These are phyloP conservation scores for Malurus leucopterus DNA, from an alignment of 2,797 vertebrate species.

Conservation along the genomic window DNA sequence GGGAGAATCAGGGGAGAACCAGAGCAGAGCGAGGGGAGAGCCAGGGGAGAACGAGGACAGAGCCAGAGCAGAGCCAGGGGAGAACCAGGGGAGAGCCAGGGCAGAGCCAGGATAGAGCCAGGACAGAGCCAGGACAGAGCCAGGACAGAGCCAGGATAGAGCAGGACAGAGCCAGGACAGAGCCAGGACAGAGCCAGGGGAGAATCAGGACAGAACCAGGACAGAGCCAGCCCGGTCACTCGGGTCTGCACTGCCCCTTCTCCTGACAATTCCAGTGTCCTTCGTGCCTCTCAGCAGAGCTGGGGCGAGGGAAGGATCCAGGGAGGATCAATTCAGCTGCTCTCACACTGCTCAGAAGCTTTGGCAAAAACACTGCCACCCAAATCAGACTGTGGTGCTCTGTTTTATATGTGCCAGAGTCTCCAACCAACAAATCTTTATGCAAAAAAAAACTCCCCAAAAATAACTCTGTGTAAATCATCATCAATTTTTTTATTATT, in stretches of 20 bases:
- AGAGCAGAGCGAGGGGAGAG: too few relatives aligned
- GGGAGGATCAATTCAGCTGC: not conserved
- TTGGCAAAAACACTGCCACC: not conserved
- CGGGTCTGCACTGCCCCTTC: not conserved
- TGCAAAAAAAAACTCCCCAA: not conserved
- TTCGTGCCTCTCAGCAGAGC: fast-evolving
- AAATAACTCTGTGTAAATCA: slow-evolving; percentile 50
- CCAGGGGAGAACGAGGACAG: too few relatives aligned
- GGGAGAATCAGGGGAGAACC: too few relatives aligned
- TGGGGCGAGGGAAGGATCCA: not conserved
- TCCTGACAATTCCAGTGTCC: not conserved
- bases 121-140: too few relatives aligned
- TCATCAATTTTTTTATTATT: slow-evolving; percentile 64
- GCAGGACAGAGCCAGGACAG: too few relatives aligned
- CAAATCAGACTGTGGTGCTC: not conserved
- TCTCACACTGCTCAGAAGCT: not conserved
- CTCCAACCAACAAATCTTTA: slow-evolving; percentile 31
- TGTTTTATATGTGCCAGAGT: not conserved
- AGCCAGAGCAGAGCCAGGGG: too few relatives aligned
- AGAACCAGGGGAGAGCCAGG: too few relatives aligned
- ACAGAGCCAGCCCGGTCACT: not conserved
- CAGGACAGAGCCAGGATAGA: too few relatives aligned
- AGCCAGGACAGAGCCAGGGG: too few relatives aligned
- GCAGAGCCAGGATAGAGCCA: too few relatives aligned
- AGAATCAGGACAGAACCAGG: not conserved